phyloP scores from a whole-genome alignment of 2,888 invertebrate genomes.

The Agonopterix subpropinquella region DNA sequence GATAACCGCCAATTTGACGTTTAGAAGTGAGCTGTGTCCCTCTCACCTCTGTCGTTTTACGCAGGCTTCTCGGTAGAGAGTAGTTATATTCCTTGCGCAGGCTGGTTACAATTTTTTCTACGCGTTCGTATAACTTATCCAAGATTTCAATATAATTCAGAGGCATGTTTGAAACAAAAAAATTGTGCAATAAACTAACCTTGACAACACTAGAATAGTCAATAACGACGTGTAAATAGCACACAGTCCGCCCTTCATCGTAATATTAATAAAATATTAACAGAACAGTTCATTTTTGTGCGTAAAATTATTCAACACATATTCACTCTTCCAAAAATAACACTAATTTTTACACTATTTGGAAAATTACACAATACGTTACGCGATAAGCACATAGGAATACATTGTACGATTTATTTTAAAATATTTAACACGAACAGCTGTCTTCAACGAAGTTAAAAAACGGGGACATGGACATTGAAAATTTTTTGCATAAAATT shows the following conservation, averaged over 20 bases:
- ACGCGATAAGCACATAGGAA: constrained; percentile 1
- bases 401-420: background rate
- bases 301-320: constrained; percentile 50
- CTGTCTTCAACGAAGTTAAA: constrained; percentile 21
- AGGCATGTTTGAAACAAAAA: background rate
- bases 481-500: constrained; percentile 3
- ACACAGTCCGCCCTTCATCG: constrained; percentile 78
- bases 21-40: too few relatives aligned
- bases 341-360: background rate
- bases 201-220: constrained; percentile 76
- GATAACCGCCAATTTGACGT: too few relatives aligned
- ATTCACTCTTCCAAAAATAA: constrained; percentile 27
- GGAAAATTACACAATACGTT: constrained; percentile 16
- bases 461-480: constrained; percentile 11
- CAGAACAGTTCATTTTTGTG: constrained; percentile 69
- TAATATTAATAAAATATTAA: constrained; percentile 66
- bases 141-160: too few relatives aligned
- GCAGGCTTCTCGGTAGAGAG: too few relatives aligned
- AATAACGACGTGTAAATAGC: constrained; percentile 77
- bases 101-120: too few relatives aligned
- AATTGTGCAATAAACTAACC: constrained; percentile 34
- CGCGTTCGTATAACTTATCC: too few relatives aligned
- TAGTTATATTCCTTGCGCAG: too few relatives aligned
- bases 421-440: constrained; percentile 14
- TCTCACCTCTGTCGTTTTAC: too few relatives aligned